Base-by-base conservation (phyloP, 2,888 invertebrate species). In the Morpho achilles region DNA sequence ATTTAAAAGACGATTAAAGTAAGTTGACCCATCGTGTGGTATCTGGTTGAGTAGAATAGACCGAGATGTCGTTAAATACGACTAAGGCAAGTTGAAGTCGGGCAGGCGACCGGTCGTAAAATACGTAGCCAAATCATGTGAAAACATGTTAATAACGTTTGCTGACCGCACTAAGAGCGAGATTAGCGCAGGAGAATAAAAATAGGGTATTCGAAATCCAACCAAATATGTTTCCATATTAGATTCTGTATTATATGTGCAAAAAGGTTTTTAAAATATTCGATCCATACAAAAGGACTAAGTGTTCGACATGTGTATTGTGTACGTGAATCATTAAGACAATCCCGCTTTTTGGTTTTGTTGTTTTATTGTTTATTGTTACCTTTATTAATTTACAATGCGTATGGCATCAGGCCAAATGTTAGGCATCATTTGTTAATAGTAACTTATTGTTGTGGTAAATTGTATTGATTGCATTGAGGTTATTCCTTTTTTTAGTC, bases 301-400 rank as follows among this genome's bases (percentile, higher is more conserved):
- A 79, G 79, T 80, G 76, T 76, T 72, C 75, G 79, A 89, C 89
- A 89, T 82, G 82, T 90, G 89, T 90, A 84, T 82, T 82, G 79
- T 80, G 74, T 81, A 89, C 87, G 90, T 90, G 90, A 89, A 76
- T 90, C 88, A 90, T 90, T 89, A 88, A 74, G 68, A 77, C 67
- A 61, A 71, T 70, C 68, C 66, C 70, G 71, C 67, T 76, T 86
- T 87, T 89, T 87, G 87, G 89, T 79, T 82, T 82, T 87, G 87
- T 84, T 86, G 76, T 77, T 76, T 82, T 80, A 88, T 89, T 88
- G 87, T 87, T 74, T 77, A 83, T 84, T 81, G 82, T 80, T 66
- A 64, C 63, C 71, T 70, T 75, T 69, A 68, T 75, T 77, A 76
- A 80, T 80, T 69, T 67, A 64, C 68, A 66, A 79, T 80, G 76